These are phyloP conservation scores for Tonatia bakeri DNA, from an alignment of 2,113 vertebrate species.

Conservation along the genomic window DNA sequence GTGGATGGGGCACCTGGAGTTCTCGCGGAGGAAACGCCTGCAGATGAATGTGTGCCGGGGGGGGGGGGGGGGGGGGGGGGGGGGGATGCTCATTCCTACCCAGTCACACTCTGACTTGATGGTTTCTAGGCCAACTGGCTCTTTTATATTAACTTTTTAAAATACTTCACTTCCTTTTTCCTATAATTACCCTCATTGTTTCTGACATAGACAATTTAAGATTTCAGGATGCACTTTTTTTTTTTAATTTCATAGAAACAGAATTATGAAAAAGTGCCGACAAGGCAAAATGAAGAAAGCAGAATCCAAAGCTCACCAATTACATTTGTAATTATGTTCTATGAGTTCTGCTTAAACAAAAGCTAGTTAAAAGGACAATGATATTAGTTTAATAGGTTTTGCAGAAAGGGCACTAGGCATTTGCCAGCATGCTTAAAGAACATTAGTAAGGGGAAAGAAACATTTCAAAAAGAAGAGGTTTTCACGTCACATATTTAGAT, in stretches of 20 bases:
- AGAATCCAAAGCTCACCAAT: conserved; percentile 56
- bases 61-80: conserved; percentile 17
- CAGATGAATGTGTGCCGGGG: conserved; percentile 56
- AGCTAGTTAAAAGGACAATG: conserved; percentile 65
- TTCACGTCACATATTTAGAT: conserved; percentile 63
- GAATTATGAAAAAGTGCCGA: conserved; percentile 47
- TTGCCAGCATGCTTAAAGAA: conserved; percentile 78
- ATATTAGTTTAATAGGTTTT: conserved; percentile 77
- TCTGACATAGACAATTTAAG: not conserved
- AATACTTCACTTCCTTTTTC: not conserved
- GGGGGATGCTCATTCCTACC: conserved; percentile 65
- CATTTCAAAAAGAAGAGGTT: conserved; percentile 31
- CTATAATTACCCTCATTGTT: not conserved
- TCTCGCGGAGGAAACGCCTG: conserved; percentile 76
- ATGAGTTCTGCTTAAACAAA: conserved; percentile 71
- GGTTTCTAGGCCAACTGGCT: not conserved
- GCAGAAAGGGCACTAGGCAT: conserved; percentile 55
- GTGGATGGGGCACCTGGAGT: conserved; percentile 30
- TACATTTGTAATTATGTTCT: conserved; percentile 78
- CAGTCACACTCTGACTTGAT: conserved; percentile 34
- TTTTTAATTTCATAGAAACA: conserved; percentile 26
- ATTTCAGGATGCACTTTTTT: conserved; percentile 28
- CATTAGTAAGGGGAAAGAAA: conserved; percentile 78
- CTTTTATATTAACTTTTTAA: conserved; percentile 51
- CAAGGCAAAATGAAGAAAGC: conserved; percentile 45